Evolutionary conservation across 2,888 invertebrate species (phyloP).

Genomic region (Acronicta alni): DNA sequence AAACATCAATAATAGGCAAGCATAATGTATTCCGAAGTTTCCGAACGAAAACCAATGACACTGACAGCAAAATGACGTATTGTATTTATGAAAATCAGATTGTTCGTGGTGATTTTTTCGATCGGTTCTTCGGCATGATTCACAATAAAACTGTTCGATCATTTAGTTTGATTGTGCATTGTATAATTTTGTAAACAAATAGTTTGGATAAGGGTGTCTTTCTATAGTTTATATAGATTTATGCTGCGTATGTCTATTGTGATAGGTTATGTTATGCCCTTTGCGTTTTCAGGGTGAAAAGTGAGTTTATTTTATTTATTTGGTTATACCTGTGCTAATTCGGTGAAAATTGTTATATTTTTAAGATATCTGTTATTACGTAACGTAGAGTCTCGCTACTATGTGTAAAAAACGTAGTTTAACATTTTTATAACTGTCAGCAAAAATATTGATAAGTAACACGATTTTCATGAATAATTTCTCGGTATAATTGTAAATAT

Average conservation of each 20-base stretch:
- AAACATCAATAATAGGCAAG: too few species aligned
- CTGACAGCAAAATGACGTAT: slow-evolving; percentile 44
- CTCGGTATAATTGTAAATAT: slow-evolving; percentile 30
- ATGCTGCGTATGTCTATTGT: slow-evolving; percentile 63
- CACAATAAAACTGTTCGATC: slow-evolving; percentile 50
- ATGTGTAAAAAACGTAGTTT: neutral
- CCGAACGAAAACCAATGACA: slow-evolving; percentile 37
- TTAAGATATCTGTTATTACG: slow-evolving; percentile 15
- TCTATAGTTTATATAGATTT: slow-evolving; percentile 31
- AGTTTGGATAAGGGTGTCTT: slow-evolving; percentile 34
- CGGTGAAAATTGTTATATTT: slow-evolving; percentile 19
- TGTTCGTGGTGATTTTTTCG: slow-evolving; percentile 60
- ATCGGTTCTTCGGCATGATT: slow-evolving; percentile 63
- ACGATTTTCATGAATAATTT: slow-evolving; percentile 17
- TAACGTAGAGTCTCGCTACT: slow-evolving; percentile 1
- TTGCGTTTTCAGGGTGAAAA: slow-evolving; percentile 72
- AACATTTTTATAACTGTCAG: slow-evolving; percentile 11
- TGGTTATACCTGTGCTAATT: slow-evolving; percentile 27
- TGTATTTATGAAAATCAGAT: slow-evolving; percentile 50
- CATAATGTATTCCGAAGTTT: slow-evolving; percentile 14
- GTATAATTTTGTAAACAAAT: slow-evolving; percentile 30
- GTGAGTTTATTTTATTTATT: slow-evolving; percentile 68
- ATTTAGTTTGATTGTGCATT: slow-evolving; percentile 35
- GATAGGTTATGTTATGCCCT: slow-evolving; percentile 81
- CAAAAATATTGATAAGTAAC: slow-evolving; percentile 25